Percentiles rank a stretch among this genome's conserved stretches.
Conservation (phyloP, 2,797 vertebrate genomes). For the Myiotriccus ornatus region DNA sequence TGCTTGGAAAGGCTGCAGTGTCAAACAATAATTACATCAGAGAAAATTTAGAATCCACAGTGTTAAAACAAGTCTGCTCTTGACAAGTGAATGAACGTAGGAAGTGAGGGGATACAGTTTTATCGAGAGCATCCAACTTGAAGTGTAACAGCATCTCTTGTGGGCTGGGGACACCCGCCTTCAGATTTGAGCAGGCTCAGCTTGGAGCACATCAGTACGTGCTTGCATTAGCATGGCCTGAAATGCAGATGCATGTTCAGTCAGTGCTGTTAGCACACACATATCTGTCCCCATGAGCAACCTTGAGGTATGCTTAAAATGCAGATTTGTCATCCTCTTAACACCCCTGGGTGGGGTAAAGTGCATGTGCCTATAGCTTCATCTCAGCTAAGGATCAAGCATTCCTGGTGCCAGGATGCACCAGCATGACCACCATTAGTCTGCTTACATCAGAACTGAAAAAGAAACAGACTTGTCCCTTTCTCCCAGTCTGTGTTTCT, state of each 20-base stretch:
- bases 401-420: neutral
- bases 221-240: neutral
- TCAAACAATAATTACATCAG: constrained; percentile 68
- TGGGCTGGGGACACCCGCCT: neutral
- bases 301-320: neutral
- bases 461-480: neutral
- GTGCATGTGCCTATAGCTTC: neutral
- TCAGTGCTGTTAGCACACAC: neutral
- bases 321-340: neutral
- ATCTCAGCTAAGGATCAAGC: neutral
- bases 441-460: neutral
- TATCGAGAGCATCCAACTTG: neutral
- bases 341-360: neutral
- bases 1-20: constrained; percentile 46
- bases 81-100: constrained; percentile 36
- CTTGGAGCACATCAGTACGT: neutral
- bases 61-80: constrained; percentile 43
- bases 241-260: neutral
- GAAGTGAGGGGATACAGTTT: neutral
- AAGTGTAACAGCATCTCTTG: neutral
- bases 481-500: neutral
- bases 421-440: neutral
- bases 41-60: constrained; percentile 55
- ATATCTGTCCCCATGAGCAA: neutral
- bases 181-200: neutral